Base-by-base conservation (phyloP, 2,797 vertebrate species). In the Apogon talboti region DNA sequence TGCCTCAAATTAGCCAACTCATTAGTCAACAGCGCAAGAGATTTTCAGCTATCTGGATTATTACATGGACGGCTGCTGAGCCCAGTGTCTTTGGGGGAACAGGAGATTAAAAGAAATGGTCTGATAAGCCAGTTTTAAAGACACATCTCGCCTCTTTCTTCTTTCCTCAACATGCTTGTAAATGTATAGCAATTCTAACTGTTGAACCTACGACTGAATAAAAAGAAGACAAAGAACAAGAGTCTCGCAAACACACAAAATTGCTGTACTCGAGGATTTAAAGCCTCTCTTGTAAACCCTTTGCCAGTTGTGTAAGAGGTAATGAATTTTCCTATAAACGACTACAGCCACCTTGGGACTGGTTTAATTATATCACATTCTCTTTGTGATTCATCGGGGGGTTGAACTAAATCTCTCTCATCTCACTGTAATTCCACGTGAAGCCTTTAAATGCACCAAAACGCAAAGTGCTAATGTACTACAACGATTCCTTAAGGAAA, bases 1-100 rank as follows among this genome's bases (percentile, higher is more conserved):
- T 62, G 73, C 49, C 75, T 62, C 14, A 45, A 72, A 83, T 86
- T 76, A 85, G 66, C 79, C 48, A 77, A 74, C 58, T 81, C 84
- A 83, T 84, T 78, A 84, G 60, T 82, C 65, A 86, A 68, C 64
- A 71, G 62, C 41, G 70, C 74, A 76, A 55, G 51, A 59, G 58
- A 62, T 60, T 82, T 76, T 52, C 24, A 52, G 55, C 58, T 33
- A 45, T 72, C 63, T 69, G 56, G 40, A 71, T 45, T 64, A 65
- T 71, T 51, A 67, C 64, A 79, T 38, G 58, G 28, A 53, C 52
- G 54, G 14, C n/a, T 55, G 46, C 37, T 49, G 14, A 72, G n/a
- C 15, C 14, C 11, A 19, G 12, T 19, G 52, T 15, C 18, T 69
- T 19, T 46, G 16, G 48, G 9, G 50, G 41, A 56, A 42, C 21